Base-by-base conservation (phyloP, 2,888 invertebrate species). In the Habrosyne pyritoides region DNA sequence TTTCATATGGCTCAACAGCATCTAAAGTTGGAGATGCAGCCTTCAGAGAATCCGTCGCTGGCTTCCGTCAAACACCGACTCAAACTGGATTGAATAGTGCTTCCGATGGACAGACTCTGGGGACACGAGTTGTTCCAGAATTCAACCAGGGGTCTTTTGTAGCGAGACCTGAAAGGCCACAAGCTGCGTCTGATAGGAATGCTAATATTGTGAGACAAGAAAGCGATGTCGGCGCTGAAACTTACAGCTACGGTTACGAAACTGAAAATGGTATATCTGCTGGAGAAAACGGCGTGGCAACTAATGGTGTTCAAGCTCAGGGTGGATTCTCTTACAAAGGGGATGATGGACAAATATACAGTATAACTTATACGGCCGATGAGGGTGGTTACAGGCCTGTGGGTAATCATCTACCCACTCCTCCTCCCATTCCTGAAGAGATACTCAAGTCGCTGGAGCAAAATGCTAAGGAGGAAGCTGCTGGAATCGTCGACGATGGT, bases 11-110 rank as follows among this genome's bases (percentile, higher is more conserved):
- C n/a, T 91, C 91, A 5, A 75, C 71, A 1, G 69, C 84, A 55
- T 91, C 91, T 1, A 92, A 86, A 79, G 92, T 92, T 10, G 92
- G 92, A 21, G 84, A 83, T 12, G 91, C 90, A 4, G 92, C 91
- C 0, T 92, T 92, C 55, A 79, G 67, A 64, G 73, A 68, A 10
- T 58, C 73, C 3, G 47, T 63, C 7, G 67, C 71, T 54, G 79
- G 73, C 8, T 75, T 76, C 58, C 71, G 68, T 49, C 61, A 55
- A 12, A 24, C 51, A 46, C 42, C 14, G 8, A 8, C 14, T 18
- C 42, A 42, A 42, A 4, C 42, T 42, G 42, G 8, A 42, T 42
- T 42, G 14, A 2, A 42, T 8, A 42, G 42, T 42, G 18, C 14
- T 2, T 14, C 18, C 18, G 42, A 42, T 18, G 42, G 42, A 18